Conservation (phyloP, 2,888 invertebrate species). For the Pseudoips prasinana region DNA sequence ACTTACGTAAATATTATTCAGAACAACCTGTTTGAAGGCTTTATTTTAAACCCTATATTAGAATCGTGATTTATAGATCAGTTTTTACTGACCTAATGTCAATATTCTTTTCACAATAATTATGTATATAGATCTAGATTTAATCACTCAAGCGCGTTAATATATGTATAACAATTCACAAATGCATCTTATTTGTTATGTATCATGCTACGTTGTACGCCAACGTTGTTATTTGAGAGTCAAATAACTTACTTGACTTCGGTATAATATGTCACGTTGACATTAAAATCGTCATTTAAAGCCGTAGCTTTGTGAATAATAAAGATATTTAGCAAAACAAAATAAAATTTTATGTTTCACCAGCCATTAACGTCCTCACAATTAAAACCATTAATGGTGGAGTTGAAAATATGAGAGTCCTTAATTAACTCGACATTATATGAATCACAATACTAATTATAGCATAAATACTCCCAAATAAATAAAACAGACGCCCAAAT, state of each 20-base stretch:
- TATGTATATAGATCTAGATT: too few relatives aligned
- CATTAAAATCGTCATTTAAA: constrained; percentile 6
- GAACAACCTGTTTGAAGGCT: too few relatives aligned
- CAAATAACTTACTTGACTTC: constrained; percentile 21
- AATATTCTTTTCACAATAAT: too few relatives aligned
- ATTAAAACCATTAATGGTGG: constrained; percentile 21
- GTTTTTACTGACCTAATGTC: too few relatives aligned
- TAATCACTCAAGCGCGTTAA: too few relatives aligned
- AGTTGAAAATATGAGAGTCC: constrained; percentile 14
- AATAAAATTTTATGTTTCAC: too few relatives aligned
- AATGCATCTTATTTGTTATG: constrained; percentile 14
- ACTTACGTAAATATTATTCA: too few relatives aligned
- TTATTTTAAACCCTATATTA: too few relatives aligned
- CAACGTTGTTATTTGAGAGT: constrained; percentile 19
- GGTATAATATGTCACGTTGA: constrained; percentile 13
- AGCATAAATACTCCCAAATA: constrained; percentile 20
- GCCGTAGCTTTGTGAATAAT: too few relatives aligned
- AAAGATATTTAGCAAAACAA: too few relatives aligned
- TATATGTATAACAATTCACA: constrained; percentile 14
- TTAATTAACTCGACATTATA: constrained; percentile 23
- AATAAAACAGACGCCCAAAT: constrained; percentile 24
- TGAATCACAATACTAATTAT: constrained; percentile 23
- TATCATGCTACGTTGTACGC: constrained; percentile 14
- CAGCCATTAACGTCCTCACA: constrained; percentile 5
- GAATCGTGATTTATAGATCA: too few relatives aligned